Base-by-base conservation (phyloP, 2,113 vertebrate genomes). In the Actenoides lindsayi region DNA sequence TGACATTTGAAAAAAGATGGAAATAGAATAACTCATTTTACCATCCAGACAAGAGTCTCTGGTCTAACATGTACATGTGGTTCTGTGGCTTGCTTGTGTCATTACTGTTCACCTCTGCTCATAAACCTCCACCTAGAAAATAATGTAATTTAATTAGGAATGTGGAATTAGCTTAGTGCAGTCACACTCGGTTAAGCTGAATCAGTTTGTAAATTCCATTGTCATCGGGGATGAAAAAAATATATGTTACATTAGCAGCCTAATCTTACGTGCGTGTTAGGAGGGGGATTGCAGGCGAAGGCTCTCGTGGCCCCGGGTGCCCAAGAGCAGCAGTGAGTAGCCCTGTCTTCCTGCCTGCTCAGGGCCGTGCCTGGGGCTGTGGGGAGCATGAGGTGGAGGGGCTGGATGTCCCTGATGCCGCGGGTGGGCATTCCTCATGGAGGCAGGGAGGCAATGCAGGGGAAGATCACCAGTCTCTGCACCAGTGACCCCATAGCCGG, bases 91-190 rank as follows among this genome's bases (percentile, higher is more conserved):
- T 44, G 63, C 74, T 82, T 10, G 1, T 80, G 25, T 51, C 64
- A 53, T 89, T 95, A 21, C 80, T 92, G 35, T 18, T 91, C 94
- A 87, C 93, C 96, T 76, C 92, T 85, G 90, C 83, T 83, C 92
- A 64, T 87, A 96, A 96, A 96, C 76, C 91, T 95, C 75, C 71
- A 90, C 57, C 87, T 93, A 86, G 91, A 87, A 96, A 95, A 87
- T 77, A 77, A 90, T 24, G 82, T 81, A 75, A 97, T 95, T 97
- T 96, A 98, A 98, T 97, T 96, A 96, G 95, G 94, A 83, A 84
- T 14, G 91, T 70, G 94, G 88, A 92, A 96, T 83, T 68, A 90
- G 88, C 89, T 90, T 69, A 62, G 78, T 65, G 71, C 78, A 18
- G 80, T 94, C 96, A 96, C 89, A 87, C 71, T 94, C 35, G 31